Percentiles rank a stretch among this genome's conserved stretches.
Evolutionary conservation across 2,888 invertebrate species (phyloP).

Genomic region (Agonum fuliginosum): DNA sequence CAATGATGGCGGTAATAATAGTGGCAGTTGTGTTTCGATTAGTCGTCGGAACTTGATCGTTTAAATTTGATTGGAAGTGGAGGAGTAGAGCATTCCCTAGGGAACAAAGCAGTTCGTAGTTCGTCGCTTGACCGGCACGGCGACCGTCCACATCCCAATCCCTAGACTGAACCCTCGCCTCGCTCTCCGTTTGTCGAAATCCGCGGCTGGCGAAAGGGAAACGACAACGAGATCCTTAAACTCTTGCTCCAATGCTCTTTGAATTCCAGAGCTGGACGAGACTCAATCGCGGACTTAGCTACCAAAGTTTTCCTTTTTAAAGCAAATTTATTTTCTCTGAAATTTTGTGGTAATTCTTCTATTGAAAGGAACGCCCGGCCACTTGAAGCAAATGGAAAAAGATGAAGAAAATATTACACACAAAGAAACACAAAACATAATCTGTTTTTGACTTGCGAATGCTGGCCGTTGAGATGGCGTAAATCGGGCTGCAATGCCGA

Average conservation of each 20-base stretch:
- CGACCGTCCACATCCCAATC: neutral
- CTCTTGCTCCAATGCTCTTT: conserved; percentile 43
- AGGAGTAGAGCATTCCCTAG: conserved; percentile 4
- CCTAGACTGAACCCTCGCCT: neutral
- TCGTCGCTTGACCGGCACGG: conserved; percentile 15
- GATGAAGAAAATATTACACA: conserved; percentile 59
- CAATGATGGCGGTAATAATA: neutral
- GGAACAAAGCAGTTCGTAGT: conserved; percentile 31
- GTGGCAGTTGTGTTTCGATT: conserved; percentile 24
- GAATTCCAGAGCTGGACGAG: conserved; percentile 41
- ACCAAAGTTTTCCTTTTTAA: conserved; percentile 55
- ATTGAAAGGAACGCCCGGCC: conserved; percentile 64
- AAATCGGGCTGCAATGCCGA: conserved; percentile 50
- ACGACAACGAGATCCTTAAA: conserved; percentile 57
- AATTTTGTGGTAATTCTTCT: conserved; percentile 58
- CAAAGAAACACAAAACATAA: conserved; percentile 63
- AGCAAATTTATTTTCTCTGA: conserved; percentile 56
- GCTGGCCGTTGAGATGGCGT: conserved; percentile 40
- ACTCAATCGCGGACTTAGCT: conserved; percentile 44
- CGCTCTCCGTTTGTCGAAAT: conserved; percentile 25
- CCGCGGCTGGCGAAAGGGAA: conserved; percentile 45
- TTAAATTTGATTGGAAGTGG: conserved; percentile 26
- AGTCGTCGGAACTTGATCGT: conserved; percentile 24
- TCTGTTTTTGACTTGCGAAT: conserved; percentile 62
- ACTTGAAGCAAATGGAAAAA: conserved; percentile 54